Conservation (phyloP, 2,888 invertebrate genomes). For the Thelaira solivaga region DNA sequence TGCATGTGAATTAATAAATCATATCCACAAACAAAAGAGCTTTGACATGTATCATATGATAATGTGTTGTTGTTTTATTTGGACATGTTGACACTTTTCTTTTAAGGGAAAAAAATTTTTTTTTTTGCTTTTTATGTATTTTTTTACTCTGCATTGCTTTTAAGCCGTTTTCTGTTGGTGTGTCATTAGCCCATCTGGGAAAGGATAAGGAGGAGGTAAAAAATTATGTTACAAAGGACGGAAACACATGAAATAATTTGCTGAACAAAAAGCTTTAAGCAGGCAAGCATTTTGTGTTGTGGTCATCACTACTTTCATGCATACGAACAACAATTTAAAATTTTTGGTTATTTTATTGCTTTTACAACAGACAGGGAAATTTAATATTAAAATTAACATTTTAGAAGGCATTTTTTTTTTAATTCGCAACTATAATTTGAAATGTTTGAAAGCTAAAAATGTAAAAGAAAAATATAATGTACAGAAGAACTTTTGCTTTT, state of each 20-base stretch:
- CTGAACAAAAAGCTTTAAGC: conserved; percentile 15
- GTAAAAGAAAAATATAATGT: too few relatives aligned
- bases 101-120: conserved; percentile 12
- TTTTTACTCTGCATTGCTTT: not conserved
- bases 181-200: too few relatives aligned
- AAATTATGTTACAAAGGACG: not conserved
- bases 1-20: conserved; percentile 63
- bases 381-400: not conserved
- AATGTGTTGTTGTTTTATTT: conserved; percentile 32
- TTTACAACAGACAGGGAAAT: not conserved
- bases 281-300: conserved; percentile 45
- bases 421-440: conserved; percentile 19
- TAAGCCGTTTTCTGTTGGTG: not conserved
- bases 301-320: conserved; percentile 38
- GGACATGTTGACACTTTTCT: conserved; percentile 50
- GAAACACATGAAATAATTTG: not conserved
- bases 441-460: too few relatives aligned
- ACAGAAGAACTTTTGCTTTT: too few relatives aligned
- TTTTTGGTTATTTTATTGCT: not conserved
- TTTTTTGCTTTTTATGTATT: not conserved
- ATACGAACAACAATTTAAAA: conserved; percentile 29
- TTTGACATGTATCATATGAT: conserved; percentile 59
- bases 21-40: conserved; percentile 60
- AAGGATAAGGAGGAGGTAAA: not conserved
- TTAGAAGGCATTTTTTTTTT: not conserved